Percentiles rank a stretch among this genome's conserved stretches.
phyloP scores from a whole-genome alignment of 2,888 invertebrate genomes.

The Cylindroiulus punctatus region DNA sequence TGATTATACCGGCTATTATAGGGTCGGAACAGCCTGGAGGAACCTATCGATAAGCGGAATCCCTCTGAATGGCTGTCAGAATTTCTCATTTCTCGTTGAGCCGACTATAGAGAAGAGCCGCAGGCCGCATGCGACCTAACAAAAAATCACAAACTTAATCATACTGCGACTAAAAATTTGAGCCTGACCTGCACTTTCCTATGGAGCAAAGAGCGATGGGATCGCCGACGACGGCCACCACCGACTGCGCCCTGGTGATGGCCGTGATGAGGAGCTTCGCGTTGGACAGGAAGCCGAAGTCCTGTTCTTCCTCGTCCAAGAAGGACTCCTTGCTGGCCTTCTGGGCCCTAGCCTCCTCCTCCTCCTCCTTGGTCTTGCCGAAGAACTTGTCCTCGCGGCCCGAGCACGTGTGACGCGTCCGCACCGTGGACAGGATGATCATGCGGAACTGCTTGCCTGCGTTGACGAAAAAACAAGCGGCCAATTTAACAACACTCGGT shows the following conservation, averaged over 20 bases:
- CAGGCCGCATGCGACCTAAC: neutral
- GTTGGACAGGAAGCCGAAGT: slow-evolving; percentile 84
- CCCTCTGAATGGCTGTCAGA: too few species aligned
- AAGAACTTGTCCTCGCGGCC: slow-evolving; percentile 66
- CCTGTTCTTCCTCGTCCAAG: slow-evolving; percentile 70
- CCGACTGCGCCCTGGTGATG: slow-evolving; percentile 81
- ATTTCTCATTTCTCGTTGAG: too few species aligned
- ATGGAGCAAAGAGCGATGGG: slow-evolving; percentile 83
- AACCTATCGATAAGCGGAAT: too few species aligned
- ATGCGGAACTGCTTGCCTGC: slow-evolving; percentile 83
- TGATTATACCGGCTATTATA: too few species aligned
- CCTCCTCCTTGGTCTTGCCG: slow-evolving; percentile 58
- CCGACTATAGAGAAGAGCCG: too few species aligned
- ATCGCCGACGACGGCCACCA: slow-evolving; percentile 86
- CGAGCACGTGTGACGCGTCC: slow-evolving; percentile 78
- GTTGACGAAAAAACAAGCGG: slow-evolving; percentile 46
- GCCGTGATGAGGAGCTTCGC: slow-evolving; percentile 84
- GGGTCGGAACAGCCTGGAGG: too few species aligned
- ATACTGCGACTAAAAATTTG: neutral
- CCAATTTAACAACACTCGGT: too few species aligned
- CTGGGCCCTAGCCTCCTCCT: too few species aligned
- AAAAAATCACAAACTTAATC: neutral
- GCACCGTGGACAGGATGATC: slow-evolving; percentile 81
- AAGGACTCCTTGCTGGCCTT: neutral
- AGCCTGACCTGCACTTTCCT: slow-evolving; percentile 75